Evolutionary conservation across 2,113 vertebrate species (phyloP).

Genomic region (Pelobates fuscus): DNA sequence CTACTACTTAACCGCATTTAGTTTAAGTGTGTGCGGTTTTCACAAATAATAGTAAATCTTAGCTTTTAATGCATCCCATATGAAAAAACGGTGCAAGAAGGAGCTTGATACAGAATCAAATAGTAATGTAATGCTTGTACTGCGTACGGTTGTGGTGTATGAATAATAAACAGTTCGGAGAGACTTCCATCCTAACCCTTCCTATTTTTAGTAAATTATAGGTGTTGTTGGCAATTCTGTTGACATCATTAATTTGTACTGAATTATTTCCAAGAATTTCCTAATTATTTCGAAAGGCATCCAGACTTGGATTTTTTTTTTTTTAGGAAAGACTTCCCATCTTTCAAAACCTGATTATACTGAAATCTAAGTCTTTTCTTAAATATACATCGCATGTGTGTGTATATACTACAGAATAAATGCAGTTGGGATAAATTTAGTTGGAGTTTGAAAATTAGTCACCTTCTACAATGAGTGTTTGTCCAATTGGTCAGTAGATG

Average conservation of each 20-base stretch:
- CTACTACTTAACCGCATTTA: background rate
- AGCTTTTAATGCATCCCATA: conserved; percentile 10
- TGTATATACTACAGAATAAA: too few species aligned
- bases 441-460: too few species aligned
- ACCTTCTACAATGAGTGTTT: too few species aligned
- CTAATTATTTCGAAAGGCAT: background rate
- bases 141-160: background rate
- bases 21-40: background rate
- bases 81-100: background rate
- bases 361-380: too few species aligned
- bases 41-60: conserved; percentile 12
- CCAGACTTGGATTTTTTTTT: background rate
- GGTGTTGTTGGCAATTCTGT: conserved; percentile 17
- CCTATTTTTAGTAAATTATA: conserved; percentile 5
- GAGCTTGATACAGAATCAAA: background rate
- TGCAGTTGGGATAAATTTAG: too few species aligned
- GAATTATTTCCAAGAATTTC: conserved; percentile 5
- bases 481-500: too few species aligned
- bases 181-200: background rate
- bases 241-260: conserved; percentile 18
- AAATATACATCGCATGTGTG: too few species aligned
- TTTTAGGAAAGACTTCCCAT: background rate
- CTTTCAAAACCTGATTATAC: too few species aligned
- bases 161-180: conserved; percentile 12
- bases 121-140: background rate